A percentile compares a stretch with the other conserved stretches of the same genome.
Conservation (phyloP, 1,140 invertebrate species). For the Leptopilina clavipes region DNA sequence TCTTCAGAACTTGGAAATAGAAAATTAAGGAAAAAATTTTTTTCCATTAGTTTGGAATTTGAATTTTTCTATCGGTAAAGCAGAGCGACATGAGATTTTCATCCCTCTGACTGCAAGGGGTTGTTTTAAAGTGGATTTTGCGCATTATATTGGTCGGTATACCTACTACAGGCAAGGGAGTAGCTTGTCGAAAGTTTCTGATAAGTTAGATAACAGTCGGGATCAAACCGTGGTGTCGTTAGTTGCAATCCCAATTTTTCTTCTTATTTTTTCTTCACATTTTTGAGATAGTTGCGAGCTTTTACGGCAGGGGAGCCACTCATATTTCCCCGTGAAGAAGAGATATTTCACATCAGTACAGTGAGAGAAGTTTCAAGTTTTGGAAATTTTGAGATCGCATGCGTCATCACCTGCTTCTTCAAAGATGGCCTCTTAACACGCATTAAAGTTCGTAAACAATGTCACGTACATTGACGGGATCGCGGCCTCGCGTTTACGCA, state of each 20-base stretch:
- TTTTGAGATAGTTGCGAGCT: neutral
- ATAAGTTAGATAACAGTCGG: conserved; percentile 42
- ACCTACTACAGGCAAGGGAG: neutral
- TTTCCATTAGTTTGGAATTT: too few species aligned
- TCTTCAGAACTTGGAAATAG: too few species aligned
- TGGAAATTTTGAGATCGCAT: conserved; percentile 49
- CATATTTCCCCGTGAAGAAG: neutral
- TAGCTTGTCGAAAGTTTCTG: neutral
- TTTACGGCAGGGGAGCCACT: neutral
- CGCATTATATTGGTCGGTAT: conserved; percentile 7
- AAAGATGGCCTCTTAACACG: conserved; percentile 1
- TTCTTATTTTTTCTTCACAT: neutral
- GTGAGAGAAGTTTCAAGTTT: conserved; percentile 1
- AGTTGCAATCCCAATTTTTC: conserved; percentile 12
- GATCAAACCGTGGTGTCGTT: conserved; percentile 39
- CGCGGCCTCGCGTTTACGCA: conserved; percentile 27
- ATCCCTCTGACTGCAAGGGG: neutral
- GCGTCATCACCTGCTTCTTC: conserved; percentile 42
- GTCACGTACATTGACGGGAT: conserved; percentile 7
- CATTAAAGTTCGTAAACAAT: conserved; percentile 21
- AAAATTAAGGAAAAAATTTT: neutral
- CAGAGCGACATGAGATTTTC: conserved; percentile 15
- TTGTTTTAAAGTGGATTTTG: conserved; percentile 8
- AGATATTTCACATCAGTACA: too few species aligned
- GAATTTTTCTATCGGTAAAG: conserved; percentile 41